phyloP scores from a whole-genome alignment of 2,888 invertebrate genomes.

The Idaea dimidiata region DNA sequence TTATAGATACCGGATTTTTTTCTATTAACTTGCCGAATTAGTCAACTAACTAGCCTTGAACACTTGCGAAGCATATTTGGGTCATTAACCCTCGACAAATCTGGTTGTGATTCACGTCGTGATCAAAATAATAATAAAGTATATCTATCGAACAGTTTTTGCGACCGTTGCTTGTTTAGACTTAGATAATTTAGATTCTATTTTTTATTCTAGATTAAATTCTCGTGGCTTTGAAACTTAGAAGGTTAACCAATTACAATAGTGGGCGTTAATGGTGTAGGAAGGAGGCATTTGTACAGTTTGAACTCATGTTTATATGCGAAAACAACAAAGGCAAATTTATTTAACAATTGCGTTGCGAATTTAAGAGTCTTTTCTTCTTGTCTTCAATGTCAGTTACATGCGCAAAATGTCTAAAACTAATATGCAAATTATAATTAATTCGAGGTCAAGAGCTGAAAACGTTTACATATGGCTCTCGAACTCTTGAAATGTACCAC shows the following conservation, averaged over 20 bases:
- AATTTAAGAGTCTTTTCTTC: conserved; percentile 42
- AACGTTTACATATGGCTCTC: conserved; percentile 35
- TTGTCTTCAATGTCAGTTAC: conserved; percentile 32
- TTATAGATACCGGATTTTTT: conserved; percentile 62
- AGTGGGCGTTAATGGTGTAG: conserved; percentile 52
- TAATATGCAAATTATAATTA: conserved; percentile 8
- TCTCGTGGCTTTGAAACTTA: conserved; percentile 49
- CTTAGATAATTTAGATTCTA: conserved; percentile 41
- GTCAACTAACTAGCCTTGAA: conserved; percentile 71
- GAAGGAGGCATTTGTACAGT: conserved; percentile 37
- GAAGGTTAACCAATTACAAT: conserved; percentile 61
- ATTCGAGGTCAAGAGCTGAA: conserved; percentile 26
- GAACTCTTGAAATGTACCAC: conserved; percentile 37
- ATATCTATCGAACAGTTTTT: conserved; percentile 66
- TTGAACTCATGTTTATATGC: conserved; percentile 37
- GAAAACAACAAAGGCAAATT: conserved; percentile 35
- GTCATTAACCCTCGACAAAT: conserved; percentile 79
- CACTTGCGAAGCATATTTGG: conserved; percentile 76
- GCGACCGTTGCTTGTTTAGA: conserved; percentile 68
- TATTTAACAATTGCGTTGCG: conserved; percentile 40
- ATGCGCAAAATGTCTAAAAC: conserved; percentile 15
- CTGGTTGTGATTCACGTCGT: conserved; percentile 77
- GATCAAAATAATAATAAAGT: conserved; percentile 77
- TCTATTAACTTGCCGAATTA: conserved; percentile 66
- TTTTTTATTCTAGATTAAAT: conserved; percentile 50